Evolutionary conservation across 2,888 invertebrate species (phyloP), one percentile per base, ranked within the genome.

Genomic region (Ctena decussata): DNA sequence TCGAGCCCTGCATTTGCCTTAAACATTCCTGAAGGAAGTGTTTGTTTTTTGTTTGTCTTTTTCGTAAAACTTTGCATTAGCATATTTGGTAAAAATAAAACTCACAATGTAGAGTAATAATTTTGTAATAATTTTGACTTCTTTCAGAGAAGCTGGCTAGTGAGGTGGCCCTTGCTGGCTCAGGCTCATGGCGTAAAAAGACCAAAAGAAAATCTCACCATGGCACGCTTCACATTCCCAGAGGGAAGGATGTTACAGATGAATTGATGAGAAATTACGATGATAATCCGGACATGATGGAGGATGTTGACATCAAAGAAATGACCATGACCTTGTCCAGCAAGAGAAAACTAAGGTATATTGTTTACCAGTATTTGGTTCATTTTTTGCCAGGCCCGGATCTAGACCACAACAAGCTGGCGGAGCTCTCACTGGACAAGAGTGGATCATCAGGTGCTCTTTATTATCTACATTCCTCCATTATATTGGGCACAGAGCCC

Each of bases 341-440:
- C 71, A 93, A 93, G 75, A 84, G 90, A 44, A 87, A 84, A 65
- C 90, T 94, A 27, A 93, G 83, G 94, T 94, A 84, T 72, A 11
- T 41, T 6, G 21, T 60, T 39, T 27, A 30, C 44, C 73, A 73
- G 44, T 30, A 46, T n/a, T 73, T 46, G 32, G 44, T 46, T 37
- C 15, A 8, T 73, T 73, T 39, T 73, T 3, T 73, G 32, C 44
- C 73, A 73, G 46, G 73, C n/a, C n/a, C n/a, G n/a, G n/a, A n/a
- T n/a, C n/a, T n/a, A n/a, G n/a, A n/a, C n/a, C n/a, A n/a, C n/a
- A n/a, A n/a, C n/a, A n/a, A n/a, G n/a, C n/a, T n/a, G n/a, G n/a
- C n/a, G n/a, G n/a, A n/a, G n/a, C n/a, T n/a, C n/a, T n/a, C n/a
- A n/a, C n/a, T n/a, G n/a, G n/a, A n/a, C n/a, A n/a, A n/a, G n/a